These are phyloP conservation scores for Homarus gammarus DNA, from an alignment of 2,888 invertebrate genomes.

Conservation along the genomic window DNA sequence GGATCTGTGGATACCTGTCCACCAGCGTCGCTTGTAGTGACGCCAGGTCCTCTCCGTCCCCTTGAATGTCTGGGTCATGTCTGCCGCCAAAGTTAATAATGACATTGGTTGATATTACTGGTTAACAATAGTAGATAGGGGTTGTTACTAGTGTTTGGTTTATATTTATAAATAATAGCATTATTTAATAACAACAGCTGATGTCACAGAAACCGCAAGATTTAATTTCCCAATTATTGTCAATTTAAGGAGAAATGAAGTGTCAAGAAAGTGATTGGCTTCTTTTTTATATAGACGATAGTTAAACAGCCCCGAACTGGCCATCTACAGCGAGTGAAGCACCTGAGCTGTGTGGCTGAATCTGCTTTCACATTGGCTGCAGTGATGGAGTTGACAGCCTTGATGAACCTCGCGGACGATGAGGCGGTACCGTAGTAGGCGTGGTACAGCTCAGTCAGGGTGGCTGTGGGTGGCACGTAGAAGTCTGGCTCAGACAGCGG, in stretches of 20 bases:
- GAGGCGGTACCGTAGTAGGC: constrained; percentile 53
- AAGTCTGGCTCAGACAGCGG: constrained; percentile 40
- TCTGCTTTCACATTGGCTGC: constrained; percentile 50
- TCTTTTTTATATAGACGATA: no score
- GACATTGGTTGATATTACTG: no score
- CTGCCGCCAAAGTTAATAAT: no score
- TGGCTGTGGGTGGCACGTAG: constrained; percentile 48
- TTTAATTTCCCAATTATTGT: no score
- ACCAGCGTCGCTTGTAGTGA: constrained; percentile 23
- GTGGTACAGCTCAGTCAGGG: constrained; percentile 51
- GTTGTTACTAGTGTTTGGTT: no score
- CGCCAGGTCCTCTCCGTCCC: constrained; percentile 43
- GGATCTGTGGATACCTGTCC: constrained; percentile 39
- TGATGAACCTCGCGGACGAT: constrained; percentile 62
- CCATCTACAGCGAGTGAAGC: neutral
- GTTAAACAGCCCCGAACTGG: no score
- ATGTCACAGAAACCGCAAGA: no score
- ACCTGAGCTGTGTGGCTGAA: constrained; percentile 47
- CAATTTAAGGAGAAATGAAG: no score
- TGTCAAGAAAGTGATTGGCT: no score
- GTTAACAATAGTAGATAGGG: neutral
- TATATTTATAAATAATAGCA: no score
- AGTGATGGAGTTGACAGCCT: constrained; percentile 63
- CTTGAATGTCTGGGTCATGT: constrained; percentile 51
- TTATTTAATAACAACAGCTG: no score